Base-by-base conservation (phyloP, 2,888 invertebrate genomes). In the Uropetala carovei region DNA sequence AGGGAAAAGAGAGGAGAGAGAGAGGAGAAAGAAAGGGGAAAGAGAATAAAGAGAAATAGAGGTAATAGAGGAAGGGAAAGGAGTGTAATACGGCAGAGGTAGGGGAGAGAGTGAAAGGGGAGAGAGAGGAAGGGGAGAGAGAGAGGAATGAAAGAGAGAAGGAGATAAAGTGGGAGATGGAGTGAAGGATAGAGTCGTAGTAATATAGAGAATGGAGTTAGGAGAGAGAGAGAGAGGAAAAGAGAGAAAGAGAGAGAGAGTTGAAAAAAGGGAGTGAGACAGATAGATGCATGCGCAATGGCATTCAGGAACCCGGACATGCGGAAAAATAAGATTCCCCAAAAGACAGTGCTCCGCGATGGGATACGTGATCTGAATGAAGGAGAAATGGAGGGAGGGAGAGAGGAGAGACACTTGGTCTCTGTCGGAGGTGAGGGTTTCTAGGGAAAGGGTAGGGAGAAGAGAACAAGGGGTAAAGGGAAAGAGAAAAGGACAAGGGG, bases 271-370 rank as follows among this genome's bases (percentile, higher is more conserved):
- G 13, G 5, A n/a, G 64, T 16, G n/a, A 64, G 64, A 64, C 16
- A n/a, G n/a, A 27, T 43, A 83, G 89, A 89, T 68, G 64, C 89
- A 64, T 68, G 89, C 89, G 89, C 89, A 89, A 68, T 86, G 86
- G 86, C 60, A 86, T 89, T 89, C 89, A 89, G 64, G 89, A 43
- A 64, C n/a, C 64, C 89, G 68, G 89, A 68, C 89, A 89, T 89
- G 89, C 89, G 89, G 89, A 89, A 89, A 89, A 89, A 89, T 89
- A 68, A 89, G 89, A 68, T 89, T 89, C 89, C 64, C 89, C 86
- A 22, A 68, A 68, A 89, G 89, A 68, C 89, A 64, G 89, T 89
- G 89, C 64, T 59, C 64, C 68, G 10, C 18, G 64, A 64, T 64
- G 56, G 89, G 89, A 68, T 64, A 89, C 89, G 89, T 89, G 89